Evolutionary conservation across 2,113 vertebrate species (phyloP), one percentile per base, ranked within the genome.

Genomic region (Phalacrocorax aristotelis): DNA sequence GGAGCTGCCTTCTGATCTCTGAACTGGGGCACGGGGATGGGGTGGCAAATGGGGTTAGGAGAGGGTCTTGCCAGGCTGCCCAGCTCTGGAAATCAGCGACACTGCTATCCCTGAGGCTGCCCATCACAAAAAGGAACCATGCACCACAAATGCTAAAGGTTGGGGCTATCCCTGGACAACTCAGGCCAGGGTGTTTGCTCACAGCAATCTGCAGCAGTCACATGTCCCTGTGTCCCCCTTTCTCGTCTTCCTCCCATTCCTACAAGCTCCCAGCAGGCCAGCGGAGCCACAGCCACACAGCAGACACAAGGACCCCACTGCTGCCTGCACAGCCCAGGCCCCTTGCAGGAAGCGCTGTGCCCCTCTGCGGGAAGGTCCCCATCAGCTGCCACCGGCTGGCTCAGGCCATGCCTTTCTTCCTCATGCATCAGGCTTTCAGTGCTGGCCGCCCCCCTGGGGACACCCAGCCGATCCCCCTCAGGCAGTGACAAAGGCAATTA

Each of bases 401-500:
- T 90, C 64, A 66, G 60, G 55, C 55, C 88, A 7, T 51, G 25
- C 11, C 42, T 71, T 30, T 94, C 38, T 80, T 42, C 75, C 74
- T 58, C 49, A 27, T 34, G 64, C 38, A 42, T 20, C 9, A 54
- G 38, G 34, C 44, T 61, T 65, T 71, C 17, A 21, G 46, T 14
- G 30, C 74, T 13, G 13, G 48, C 75, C 10, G 22, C 58, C 60
- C 78, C 61, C 55, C 5, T 44, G 8, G 66, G n/a, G 76, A 93
- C 72, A 49, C 44, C 74, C 66, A 64, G 76, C 60, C 7, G 11
- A 48, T 68, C 54, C 58, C 52, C 90, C 82, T 94, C 64, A 30
- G 89, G 88, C 65, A 92, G 84, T 10, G 57, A 96, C 89, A 89
- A 87, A 88, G 79, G 75, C 78, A 85, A 77, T 97, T 97, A 91